Conservation (phyloP, 2,888 invertebrate species). For the Deilephila elpenor region DNA sequence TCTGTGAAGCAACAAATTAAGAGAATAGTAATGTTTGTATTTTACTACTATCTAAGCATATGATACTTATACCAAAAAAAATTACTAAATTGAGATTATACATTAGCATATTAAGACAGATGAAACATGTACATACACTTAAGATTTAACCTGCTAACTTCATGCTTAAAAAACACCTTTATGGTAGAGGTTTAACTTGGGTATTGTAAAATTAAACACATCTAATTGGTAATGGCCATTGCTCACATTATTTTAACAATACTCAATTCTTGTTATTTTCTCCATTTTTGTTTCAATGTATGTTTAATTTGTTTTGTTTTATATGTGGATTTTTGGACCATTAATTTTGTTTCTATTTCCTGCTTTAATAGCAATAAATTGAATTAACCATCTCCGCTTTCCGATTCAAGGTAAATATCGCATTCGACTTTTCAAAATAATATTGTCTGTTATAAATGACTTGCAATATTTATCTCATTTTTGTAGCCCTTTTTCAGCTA, state of each 20-base stretch:
- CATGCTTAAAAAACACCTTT: slow-evolving; percentile 4
- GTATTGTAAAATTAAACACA: background rate
- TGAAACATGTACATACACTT: background rate
- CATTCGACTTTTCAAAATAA: background rate
- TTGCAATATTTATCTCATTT: slow-evolving; percentile 5
- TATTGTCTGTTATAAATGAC: too few species aligned
- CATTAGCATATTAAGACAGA: background rate
- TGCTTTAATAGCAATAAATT: background rate
- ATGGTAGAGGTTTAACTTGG: slow-evolving; percentile 16
- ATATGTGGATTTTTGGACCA: background rate
- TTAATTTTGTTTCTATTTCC: background rate
- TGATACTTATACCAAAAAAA: too few species aligned
- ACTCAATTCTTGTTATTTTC: background rate
- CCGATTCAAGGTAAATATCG: background rate
- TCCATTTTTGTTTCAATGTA: background rate
- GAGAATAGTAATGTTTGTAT: too few species aligned
- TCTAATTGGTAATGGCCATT: slow-evolving; percentile 1
- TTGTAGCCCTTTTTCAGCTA: background rate
- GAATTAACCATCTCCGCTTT: background rate
- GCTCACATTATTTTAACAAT: slow-evolving; percentile 9
- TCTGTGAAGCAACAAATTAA: too few species aligned
- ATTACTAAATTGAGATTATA: too few species aligned
- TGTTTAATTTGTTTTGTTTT: background rate
- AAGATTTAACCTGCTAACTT: background rate
- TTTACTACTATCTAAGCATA: too few species aligned